Conservation (phyloP, 1,140 invertebrate species). For the Dysdera silvatica region DNA sequence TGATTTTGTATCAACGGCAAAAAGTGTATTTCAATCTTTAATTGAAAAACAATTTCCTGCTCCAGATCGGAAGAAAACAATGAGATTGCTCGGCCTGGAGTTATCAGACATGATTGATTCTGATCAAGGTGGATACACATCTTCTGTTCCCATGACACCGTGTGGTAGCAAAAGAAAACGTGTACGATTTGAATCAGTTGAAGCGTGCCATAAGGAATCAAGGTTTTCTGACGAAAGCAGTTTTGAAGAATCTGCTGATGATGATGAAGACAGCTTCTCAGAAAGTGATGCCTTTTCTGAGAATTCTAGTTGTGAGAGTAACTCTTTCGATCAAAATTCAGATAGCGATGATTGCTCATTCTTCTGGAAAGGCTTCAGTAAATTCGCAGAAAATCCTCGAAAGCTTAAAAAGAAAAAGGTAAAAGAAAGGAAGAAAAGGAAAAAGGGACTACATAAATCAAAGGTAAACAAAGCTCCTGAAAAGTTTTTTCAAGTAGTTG, state of each 20-base stretch:
- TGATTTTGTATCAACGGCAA: conserved; percentile 98
- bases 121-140: conserved; percentile 24
- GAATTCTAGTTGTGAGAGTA: conserved; percentile 70
- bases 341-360: conserved; percentile 61
- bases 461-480: conserved; percentile 45
- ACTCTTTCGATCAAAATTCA: conserved; percentile 71
- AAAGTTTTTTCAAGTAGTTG: conserved; percentile 36
- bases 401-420: conserved; percentile 40
- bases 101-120: too few relatives aligned
- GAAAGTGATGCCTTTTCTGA: conserved; percentile 48
- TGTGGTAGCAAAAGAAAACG: conserved; percentile 52
- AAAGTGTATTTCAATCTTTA: conserved; percentile 87
- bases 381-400: conserved; percentile 27
- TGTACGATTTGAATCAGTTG: conserved; percentile 56
- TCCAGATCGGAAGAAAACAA: conserved; percentile 70
- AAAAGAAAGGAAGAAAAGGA: conserved; percentile 55
- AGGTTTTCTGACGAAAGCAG: conserved; percentile 34
- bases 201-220: conserved; percentile 34
- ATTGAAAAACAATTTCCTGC: conserved; percentile 97
- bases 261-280: conserved; percentile 33
- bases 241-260: conserved; percentile 37
- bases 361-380: conserved; percentile 31
- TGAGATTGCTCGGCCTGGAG: conserved; percentile 66
- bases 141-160: conserved; percentile 11
- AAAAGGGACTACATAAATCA: conserved; percentile 34